Base-by-base conservation (phyloP, 2,797 vertebrate species). In the Acipenser oxyrinchus region DNA sequence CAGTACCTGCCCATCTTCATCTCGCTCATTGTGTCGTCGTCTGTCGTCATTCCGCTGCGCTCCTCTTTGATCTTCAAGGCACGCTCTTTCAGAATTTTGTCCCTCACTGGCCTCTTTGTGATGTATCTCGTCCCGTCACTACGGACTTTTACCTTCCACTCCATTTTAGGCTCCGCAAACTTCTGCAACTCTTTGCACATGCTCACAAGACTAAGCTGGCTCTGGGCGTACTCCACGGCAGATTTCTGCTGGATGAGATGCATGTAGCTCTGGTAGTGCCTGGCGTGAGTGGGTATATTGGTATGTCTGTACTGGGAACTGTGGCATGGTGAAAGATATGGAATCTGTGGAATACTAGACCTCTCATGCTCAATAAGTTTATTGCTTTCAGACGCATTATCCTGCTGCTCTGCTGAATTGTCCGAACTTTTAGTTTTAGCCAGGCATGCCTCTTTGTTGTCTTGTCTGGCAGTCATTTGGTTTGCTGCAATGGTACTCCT, bases 1-100 rank as follows among this genome's bases (percentile, higher is more conserved):
- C 96, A 98, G 83, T 98, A 98, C 66, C 91, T 88, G 60, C 96
- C 96, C 92, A 96, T 97, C 82, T 98, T 98, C 95, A 98, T 92
- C 85, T 98, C 96, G 10, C 95, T 98, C 90, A 95, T 92, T 0
- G 92, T 91, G 62, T 98, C 96, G 0, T 98, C 96, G 2, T 97
- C 95, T 0, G 95, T 98, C 0, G 96, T 98, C 93, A 96, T 96
- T 4, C 95, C 93, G 2, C 95, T 95, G 11, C 96, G 92, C 77
- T 98, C 95, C 71, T 98, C 96, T 77, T 94, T 95, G 78, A 98
- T 98, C 86, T 95, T 96, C 70, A 98, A 89, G 75, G 96, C 95
- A 76, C 96, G 91, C 78, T 99, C 96, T 70, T 90, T 90, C 69
- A 99, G 89, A 76, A 99, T 91, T 68, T 95, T 91, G 84, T 99